These are phyloP conservation scores for Diorhabda sublineata DNA, from an alignment of 1,140 invertebrate genomes.

Conservation along the genomic window DNA sequence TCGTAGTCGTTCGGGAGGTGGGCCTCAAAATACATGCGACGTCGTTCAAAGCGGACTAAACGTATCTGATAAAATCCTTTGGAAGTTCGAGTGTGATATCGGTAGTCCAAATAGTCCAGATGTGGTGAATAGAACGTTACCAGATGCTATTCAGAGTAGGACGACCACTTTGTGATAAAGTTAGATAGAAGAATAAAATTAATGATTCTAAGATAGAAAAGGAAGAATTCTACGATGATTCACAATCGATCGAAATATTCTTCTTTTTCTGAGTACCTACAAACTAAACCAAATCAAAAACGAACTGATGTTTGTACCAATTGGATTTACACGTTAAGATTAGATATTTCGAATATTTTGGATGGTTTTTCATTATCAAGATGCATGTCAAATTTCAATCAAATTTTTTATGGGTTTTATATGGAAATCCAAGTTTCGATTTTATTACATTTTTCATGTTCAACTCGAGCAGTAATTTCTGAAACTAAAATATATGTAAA, in stretches of 20 bases:
- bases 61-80: constrained; percentile 41
- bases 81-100: constrained; percentile 47
- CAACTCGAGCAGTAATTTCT: too few species aligned
- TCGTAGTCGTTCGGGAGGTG: constrained; percentile 8
- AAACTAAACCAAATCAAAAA: not conserved
- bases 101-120: constrained; percentile 43
- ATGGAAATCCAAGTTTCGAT: too few species aligned
- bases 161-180: constrained; percentile 46
- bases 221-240: not conserved
- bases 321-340: not conserved
- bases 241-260: not conserved
- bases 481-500: too few species aligned
- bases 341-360: not conserved
- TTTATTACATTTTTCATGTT: too few species aligned
- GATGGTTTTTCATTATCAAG: not conserved
- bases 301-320: constrained; percentile 2
- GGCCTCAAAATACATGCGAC: constrained; percentile 11
- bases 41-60: constrained; percentile 25
- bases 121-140: constrained; percentile 40
- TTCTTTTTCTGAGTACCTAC: not conserved
- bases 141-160: constrained; percentile 41
- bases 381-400: not conserved
- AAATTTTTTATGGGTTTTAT: too few species aligned
- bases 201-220: not conserved
- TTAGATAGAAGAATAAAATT: constrained; percentile 1